These are phyloP conservation scores for Quadroppia sp. DNA, from an alignment of 2,888 invertebrate species.

Conservation along the genomic window DNA sequence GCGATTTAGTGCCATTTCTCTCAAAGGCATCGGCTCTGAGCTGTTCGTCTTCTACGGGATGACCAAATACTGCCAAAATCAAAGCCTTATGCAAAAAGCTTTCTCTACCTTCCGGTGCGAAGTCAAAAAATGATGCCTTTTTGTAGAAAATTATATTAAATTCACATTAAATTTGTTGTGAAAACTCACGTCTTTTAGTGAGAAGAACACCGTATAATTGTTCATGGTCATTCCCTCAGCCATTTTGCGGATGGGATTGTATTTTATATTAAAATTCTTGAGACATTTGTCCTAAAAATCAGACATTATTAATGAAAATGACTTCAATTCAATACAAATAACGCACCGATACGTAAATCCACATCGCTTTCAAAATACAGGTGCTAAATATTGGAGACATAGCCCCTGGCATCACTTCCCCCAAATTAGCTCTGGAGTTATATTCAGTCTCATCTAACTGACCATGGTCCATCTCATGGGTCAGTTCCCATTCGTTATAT, in stretches of 20 bases:
- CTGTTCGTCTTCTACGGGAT: constrained; percentile 22
- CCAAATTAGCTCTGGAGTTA: constrained; percentile 45
- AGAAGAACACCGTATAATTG: background rate
- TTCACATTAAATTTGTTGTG: too few species aligned
- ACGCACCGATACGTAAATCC: background rate
- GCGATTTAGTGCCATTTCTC: background rate
- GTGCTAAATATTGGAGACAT: constrained; percentile 25
- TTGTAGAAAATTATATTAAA: background rate
- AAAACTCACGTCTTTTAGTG: constrained; percentile 3
- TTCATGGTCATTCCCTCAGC: background rate
- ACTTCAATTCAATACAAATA: background rate
- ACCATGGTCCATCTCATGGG: constrained; percentile 67
- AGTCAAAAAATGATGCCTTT: constrained; percentile 5
- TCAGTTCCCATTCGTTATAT: constrained; percentile 72
- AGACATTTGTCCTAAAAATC: background rate
- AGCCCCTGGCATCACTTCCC: constrained; percentile 45
- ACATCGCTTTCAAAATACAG: background rate
- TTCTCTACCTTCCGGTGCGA: constrained; percentile 1
- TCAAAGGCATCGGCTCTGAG: background rate
- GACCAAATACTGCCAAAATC: constrained; percentile 16
- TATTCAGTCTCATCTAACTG: constrained; percentile 42
- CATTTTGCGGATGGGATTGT: background rate
- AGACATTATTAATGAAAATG: background rate
- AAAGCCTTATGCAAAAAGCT: background rate
- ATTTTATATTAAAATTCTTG: background rate